Evolutionary conservation across 1,140 invertebrate genomes (phyloP).

Genomic region (Trichomalopsis sarcophagae): DNA sequence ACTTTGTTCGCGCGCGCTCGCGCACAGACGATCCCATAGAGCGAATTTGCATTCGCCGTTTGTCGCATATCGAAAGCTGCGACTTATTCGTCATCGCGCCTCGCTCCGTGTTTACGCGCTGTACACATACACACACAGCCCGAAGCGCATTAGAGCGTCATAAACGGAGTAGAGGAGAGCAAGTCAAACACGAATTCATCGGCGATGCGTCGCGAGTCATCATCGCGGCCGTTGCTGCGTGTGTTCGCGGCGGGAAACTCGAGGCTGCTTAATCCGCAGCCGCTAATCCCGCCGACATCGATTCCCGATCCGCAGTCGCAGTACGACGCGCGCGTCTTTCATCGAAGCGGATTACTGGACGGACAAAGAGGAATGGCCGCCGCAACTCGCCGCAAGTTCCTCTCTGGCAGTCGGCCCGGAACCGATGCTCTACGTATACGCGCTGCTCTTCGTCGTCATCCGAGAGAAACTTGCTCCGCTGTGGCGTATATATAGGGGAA

Average conservation of each 20-base stretch:
- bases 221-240: too few species aligned
- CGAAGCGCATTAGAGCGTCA: not conserved
- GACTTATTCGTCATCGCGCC: not conserved
- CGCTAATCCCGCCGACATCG: constrained; percentile 23
- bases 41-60: too few species aligned
- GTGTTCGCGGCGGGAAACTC: not conserved
- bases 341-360: not conserved
- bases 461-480: not conserved
- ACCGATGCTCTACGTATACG: not conserved
- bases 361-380: not conserved
- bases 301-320: not conserved
- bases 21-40: not conserved
- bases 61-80: too few species aligned
- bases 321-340: too few species aligned
- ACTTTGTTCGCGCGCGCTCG: not conserved
- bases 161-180: not conserved
- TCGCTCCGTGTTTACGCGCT: not conserved
- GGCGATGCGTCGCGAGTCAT: not conserved
- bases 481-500: not conserved
- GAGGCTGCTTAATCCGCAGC: not conserved
- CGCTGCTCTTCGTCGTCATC: too few species aligned
- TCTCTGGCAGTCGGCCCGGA: not conserved
- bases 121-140: not conserved
- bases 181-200: not conserved
- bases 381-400: not conserved